Percentiles rank a stretch among this genome's conserved stretches.
These are phyloP conservation scores for Amblyopsis hoosieri DNA, from an alignment of 2,797 vertebrate genomes.

Conservation along the genomic window DNA sequence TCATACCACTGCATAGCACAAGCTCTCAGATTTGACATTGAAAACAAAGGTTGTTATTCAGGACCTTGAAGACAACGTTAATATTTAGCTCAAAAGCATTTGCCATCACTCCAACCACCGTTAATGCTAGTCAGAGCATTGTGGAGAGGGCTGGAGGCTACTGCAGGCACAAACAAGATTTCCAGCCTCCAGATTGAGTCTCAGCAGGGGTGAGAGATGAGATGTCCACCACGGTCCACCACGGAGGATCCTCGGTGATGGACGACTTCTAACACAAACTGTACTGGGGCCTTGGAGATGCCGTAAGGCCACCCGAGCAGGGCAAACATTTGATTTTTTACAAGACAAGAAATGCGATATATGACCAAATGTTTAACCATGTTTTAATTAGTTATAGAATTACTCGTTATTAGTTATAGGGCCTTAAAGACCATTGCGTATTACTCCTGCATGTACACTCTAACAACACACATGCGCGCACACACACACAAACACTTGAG, in stretches of 20 bases:
- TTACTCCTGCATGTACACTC: conserved; percentile 16
- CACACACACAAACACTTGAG: too few species aligned
- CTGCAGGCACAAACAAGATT: conserved; percentile 59
- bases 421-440: neutral
- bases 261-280: conserved; percentile 56
- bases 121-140: conserved; percentile 28
- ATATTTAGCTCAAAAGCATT: conserved; percentile 17
- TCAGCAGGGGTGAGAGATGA: conserved; percentile 74
- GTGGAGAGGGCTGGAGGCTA: conserved; percentile 42
- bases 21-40: neutral
- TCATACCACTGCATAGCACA: neutral
- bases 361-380: conserved; percentile 47
- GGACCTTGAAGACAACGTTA: conserved; percentile 4
- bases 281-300: conserved; percentile 60
- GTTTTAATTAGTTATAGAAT: conserved; percentile 28
- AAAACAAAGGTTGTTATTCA: neutral
- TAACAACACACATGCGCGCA: conserved; percentile 27
- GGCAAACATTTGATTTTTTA: conserved; percentile 14
- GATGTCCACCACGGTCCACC: conserved; percentile 33
- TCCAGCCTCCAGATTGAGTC: conserved; percentile 76
- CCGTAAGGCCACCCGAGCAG: conserved; percentile 62
- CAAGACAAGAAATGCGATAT: conserved; percentile 37
- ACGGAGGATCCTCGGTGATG: conserved; percentile 57
- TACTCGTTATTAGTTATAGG: conserved; percentile 6
- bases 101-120: conserved; percentile 22